Evolutionary conservation across 2,113 vertebrate genomes (phyloP).

Genomic region (Siniperca knerii): DNA sequence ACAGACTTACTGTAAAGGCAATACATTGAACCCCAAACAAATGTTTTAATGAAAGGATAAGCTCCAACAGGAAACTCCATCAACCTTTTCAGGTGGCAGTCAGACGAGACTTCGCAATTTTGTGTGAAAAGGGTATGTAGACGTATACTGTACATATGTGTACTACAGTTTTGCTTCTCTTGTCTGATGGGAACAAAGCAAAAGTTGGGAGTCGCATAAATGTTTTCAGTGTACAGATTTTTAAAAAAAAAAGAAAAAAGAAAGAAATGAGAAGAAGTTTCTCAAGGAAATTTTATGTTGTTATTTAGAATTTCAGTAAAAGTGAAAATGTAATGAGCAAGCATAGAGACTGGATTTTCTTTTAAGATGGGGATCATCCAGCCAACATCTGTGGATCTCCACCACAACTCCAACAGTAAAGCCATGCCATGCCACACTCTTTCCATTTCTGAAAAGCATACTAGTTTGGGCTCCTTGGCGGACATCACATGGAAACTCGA

Average conservation of each 20-base stretch:
- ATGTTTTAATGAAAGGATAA: not conserved
- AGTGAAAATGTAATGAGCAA: not conserved
- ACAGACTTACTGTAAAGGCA: conserved; percentile 1
- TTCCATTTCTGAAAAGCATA: conserved; percentile 24
- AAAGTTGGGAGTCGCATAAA: not conserved
- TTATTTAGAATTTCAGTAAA: not conserved
- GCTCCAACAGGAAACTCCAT: not conserved
- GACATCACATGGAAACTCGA: conserved; percentile 33
- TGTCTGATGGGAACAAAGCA: not conserved
- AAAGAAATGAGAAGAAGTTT: not conserved
- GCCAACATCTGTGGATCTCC: conserved; percentile 7
- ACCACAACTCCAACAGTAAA: not conserved
- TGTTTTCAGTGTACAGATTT: not conserved
- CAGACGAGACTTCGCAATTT: not conserved
- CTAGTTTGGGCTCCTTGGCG: not conserved
- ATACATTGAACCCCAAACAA: not conserved
- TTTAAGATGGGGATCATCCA: not conserved
- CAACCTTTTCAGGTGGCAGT: not conserved
- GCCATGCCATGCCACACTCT: conserved; percentile 13
- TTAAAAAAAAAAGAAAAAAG: not conserved
- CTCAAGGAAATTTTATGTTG: not conserved
- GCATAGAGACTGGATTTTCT: not conserved
- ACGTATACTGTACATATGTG: too few relatives aligned
- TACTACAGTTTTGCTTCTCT: not conserved
- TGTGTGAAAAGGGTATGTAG: too few relatives aligned